phyloP scores from a whole-genome alignment of 2,113 vertebrate species.

The Labeo rohita region DNA sequence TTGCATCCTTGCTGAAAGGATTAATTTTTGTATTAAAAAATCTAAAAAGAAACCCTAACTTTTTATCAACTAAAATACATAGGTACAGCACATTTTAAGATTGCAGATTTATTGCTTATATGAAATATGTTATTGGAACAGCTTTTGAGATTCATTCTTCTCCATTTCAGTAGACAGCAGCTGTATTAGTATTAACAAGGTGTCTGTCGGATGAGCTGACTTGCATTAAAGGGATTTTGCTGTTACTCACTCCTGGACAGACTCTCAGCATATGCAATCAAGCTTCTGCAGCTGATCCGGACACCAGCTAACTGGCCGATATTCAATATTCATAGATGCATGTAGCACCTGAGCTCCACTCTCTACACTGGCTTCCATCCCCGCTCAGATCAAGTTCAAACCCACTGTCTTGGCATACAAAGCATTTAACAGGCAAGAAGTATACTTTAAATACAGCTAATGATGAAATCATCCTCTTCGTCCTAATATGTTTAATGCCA shows the following conservation, averaged over 20 bases:
- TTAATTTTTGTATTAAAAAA: too few species aligned
- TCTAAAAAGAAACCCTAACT: too few species aligned
- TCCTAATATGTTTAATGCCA: neutral
- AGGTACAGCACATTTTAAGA: neutral
- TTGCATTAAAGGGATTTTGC: neutral
- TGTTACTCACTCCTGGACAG: slow-evolving; percentile 7
- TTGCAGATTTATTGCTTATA: neutral
- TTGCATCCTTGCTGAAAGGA: too few species aligned
- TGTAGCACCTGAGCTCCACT: neutral
- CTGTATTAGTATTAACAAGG: neutral
- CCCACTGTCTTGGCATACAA: slow-evolving; percentile 6
- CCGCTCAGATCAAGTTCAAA: neutral
- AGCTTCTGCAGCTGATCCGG: slow-evolving; percentile 8
- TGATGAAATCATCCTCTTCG: neutral
- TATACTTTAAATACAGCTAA: neutral
- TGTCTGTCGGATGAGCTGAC: neutral
- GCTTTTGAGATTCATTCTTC: neutral
- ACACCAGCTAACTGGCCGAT: neutral
- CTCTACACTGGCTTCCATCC: slow-evolving; percentile 9
- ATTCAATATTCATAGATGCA: neutral
- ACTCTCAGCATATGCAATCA: slow-evolving; percentile 20
- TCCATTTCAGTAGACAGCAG: neutral
- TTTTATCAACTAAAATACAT: too few species aligned
- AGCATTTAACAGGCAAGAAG: neutral
- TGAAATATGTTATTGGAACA: neutral